Conservation (phyloP, 1,140 invertebrate species). For the Pentalonia nigronervosa region DNA sequence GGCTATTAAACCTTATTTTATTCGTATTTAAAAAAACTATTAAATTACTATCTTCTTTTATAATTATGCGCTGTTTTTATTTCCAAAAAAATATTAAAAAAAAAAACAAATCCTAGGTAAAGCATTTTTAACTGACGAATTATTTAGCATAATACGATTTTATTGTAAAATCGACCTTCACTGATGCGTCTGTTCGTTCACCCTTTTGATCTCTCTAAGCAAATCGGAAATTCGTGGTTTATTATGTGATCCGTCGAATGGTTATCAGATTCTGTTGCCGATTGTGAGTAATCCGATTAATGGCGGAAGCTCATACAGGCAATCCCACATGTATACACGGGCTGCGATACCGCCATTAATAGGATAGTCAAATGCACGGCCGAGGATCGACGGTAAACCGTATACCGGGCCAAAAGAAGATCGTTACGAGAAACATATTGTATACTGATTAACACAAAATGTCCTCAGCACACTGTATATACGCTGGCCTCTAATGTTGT, state of each 20-base stretch:
- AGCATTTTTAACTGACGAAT: not conserved
- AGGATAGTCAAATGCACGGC: not conserved
- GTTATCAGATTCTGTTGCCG: not conserved
- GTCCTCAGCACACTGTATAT: not conserved
- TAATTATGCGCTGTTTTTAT: not conserved
- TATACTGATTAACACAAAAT: not conserved
- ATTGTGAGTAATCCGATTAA: conserved; percentile 31
- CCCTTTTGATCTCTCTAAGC: not conserved
- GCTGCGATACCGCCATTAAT: not conserved
- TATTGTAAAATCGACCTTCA: not conserved
- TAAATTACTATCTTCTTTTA: not conserved
- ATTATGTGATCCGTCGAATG: not conserved
- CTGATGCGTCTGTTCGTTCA: not conserved
- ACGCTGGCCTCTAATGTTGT: not conserved
- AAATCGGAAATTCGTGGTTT: not conserved
- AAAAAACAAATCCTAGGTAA: not conserved
- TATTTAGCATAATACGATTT: not conserved
- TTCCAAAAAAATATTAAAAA: not conserved
- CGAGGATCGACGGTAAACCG: not conserved
- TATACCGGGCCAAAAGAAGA: not conserved
- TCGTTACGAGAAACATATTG: not conserved
- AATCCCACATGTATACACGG: not conserved
- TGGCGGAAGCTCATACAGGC: not conserved
- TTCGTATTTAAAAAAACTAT: not conserved
- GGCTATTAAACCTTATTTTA: not conserved